phyloP scores from a whole-genome alignment of 2,888 invertebrate genomes.

The Drosophila putrida region DNA sequence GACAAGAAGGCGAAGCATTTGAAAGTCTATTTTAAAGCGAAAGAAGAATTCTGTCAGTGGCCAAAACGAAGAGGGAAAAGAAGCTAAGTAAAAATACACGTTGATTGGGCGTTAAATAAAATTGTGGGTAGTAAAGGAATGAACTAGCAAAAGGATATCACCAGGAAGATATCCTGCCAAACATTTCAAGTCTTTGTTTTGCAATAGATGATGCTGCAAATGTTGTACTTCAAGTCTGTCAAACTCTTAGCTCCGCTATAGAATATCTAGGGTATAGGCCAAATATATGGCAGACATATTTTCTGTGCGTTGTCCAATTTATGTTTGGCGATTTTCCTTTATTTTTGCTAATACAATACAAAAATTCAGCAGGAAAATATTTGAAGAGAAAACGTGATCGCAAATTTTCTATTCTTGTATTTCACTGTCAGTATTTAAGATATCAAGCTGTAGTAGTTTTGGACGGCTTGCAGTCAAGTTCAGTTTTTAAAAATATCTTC shows the following conservation, averaged over 20 bases:
- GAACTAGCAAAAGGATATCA: neutral
- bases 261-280: neutral
- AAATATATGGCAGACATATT: neutral
- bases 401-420: slow-evolving; percentile 15
- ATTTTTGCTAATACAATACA: neutral
- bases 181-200: neutral
- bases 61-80: slow-evolving; percentile 18
- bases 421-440: slow-evolving; percentile 19
- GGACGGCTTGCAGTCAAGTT: too few species aligned
- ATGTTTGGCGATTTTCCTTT: neutral
- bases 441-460: neutral
- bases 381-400: neutral
- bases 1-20: slow-evolving; percentile 1
- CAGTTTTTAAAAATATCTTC: neutral
- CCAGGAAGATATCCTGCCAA: neutral
- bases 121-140: neutral
- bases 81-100: slow-evolving; percentile 40
- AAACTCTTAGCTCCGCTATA: neutral
- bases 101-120: slow-evolving; percentile 52
- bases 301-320: neutral
- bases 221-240: neutral
- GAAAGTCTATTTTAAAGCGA: slow-evolving; percentile 14
- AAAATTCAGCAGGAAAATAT: too few species aligned
- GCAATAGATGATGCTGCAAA: neutral
- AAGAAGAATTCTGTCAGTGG: slow-evolving; percentile 35